Evolutionary conservation across 1,140 invertebrate genomes (phyloP).

Genomic region (Bathynomus jamesi): DNA sequence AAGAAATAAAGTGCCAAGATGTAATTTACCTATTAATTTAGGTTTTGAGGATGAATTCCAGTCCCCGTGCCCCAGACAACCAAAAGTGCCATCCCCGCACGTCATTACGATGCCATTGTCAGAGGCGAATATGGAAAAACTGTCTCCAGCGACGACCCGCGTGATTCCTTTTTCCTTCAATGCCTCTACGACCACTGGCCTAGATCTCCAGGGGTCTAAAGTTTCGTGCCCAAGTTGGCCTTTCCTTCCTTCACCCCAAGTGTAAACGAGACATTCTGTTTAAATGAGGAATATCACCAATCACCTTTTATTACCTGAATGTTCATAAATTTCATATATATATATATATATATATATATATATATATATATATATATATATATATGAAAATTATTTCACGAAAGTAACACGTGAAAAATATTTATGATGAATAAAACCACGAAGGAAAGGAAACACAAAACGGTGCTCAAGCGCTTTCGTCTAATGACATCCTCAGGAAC

Average conservation of each 20-base stretch:
- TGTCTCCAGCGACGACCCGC: conserved; percentile 51
- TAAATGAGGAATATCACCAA: too few relatives aligned
- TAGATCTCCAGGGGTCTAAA: conserved; percentile 47
- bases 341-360: too few relatives aligned
- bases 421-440: too few relatives aligned
- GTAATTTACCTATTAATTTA: conserved; percentile 53
- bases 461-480: too few relatives aligned
- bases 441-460: too few relatives aligned
- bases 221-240: conserved; percentile 62
- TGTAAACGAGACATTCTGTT: conserved; percentile 55
- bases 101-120: conserved; percentile 62
- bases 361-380: too few relatives aligned
- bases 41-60: conserved; percentile 53
- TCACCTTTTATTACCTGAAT: too few relatives aligned
- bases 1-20: too few relatives aligned
- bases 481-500: too few relatives aligned
- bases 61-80: conserved; percentile 58
- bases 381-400: too few relatives aligned
- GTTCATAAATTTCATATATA: too few relatives aligned
- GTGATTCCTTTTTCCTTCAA: conserved; percentile 55
- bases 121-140: conserved; percentile 54
- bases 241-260: conserved; percentile 60
- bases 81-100: conserved; percentile 58
- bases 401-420: too few relatives aligned
- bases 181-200: conserved; percentile 53